phyloP scores from a whole-genome alignment of 2,797 vertebrate species.

The Uromys caudimaculatus region DNA sequence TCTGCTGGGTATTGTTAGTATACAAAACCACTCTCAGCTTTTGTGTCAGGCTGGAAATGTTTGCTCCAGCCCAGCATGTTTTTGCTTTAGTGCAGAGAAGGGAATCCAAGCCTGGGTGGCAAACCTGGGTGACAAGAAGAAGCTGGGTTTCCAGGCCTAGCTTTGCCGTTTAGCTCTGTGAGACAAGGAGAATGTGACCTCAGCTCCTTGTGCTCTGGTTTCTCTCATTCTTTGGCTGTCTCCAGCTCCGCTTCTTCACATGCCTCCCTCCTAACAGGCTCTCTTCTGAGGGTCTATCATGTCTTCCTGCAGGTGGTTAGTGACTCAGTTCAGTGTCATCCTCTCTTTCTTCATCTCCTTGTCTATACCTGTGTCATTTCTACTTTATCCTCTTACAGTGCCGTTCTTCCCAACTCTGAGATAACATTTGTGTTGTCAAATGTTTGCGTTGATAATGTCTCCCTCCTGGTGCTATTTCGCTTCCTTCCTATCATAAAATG shows the following conservation, averaged over 20 bases:
- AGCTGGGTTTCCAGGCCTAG: background rate
- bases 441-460: background rate
- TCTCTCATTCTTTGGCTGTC: background rate
- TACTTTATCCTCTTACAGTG: fast-evolving
- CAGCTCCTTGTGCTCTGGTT: background rate
- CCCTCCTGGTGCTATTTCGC: background rate
- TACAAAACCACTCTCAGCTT: background rate
- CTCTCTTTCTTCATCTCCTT: background rate
- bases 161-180: background rate
- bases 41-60: background rate
- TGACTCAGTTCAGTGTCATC: background rate
- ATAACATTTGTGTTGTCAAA: background rate
- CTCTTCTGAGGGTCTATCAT: background rate
- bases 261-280: background rate
- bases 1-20: background rate
- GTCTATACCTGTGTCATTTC: background rate
- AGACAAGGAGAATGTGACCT: background rate
- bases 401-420: background rate
- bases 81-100: background rate
- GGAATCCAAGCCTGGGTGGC: background rate
- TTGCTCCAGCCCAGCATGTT: background rate
- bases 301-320: background rate
- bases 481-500: background rate
- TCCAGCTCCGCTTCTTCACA: background rate
- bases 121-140: background rate